Evolutionary conservation across 2,888 invertebrate species (phyloP).

Genomic region (Argyresthia albistria): DNA sequence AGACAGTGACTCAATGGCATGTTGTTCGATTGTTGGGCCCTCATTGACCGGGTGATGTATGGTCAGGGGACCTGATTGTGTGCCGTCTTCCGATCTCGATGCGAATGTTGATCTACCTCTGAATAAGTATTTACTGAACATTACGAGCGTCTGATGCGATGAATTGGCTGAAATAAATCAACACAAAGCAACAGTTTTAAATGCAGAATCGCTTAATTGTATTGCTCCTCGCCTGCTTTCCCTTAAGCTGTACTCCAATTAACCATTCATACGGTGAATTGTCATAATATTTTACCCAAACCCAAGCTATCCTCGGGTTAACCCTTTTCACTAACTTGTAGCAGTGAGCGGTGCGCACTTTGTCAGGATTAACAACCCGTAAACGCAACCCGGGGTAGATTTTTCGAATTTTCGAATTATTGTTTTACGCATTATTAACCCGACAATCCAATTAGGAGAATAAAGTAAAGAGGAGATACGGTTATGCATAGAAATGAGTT

Average conservation of each 20-base stretch:
- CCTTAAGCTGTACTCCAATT: constrained; percentile 2
- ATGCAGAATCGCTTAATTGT: too few relatives aligned
- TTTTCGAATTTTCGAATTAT: constrained; percentile 54
- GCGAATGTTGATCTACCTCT: constrained; percentile 39
- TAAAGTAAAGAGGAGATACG: constrained; percentile 23
- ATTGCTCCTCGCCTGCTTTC: too few relatives aligned
- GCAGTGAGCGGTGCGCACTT: constrained; percentile 33
- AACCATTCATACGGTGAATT: constrained; percentile 19
- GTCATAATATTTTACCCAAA: constrained; percentile 57
- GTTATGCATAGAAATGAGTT: not conserved
- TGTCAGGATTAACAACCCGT: constrained; percentile 68
- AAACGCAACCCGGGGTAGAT: constrained; percentile 41
- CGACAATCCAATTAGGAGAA: constrained; percentile 64
- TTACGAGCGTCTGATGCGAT: not conserved
- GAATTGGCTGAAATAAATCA: not conserved
- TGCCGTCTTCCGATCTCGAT: constrained; percentile 53
- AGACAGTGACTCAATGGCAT: constrained; percentile 46
- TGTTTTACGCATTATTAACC: constrained; percentile 70
- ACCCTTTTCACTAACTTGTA: constrained; percentile 48
- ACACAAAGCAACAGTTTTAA: too few relatives aligned
- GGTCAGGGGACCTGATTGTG: constrained; percentile 27
- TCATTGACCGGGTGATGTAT: constrained; percentile 66
- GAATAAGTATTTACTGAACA: constrained; percentile 6
- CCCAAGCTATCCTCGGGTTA: constrained; percentile 32
- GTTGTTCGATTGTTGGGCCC: constrained; percentile 63